Evolutionary conservation across 1,140 invertebrate genomes (phyloP), one percentile per base, ranked within the genome.

Genomic region (Chymomyza costata): DNA sequence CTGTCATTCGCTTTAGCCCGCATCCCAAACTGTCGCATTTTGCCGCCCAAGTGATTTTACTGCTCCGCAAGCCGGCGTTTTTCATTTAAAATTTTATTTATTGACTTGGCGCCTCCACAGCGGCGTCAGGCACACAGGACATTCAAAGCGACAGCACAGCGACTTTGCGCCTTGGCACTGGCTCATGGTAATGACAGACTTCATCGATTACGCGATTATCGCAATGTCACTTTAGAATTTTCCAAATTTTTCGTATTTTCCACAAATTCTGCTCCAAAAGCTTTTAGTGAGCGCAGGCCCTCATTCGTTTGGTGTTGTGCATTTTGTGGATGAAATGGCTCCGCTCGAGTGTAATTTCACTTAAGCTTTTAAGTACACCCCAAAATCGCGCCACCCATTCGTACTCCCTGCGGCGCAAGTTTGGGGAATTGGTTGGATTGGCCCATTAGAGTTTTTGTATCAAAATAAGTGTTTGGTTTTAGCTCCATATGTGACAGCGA

Each of bases 151-250:
- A 13, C 30, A 25, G 21, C 31, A 19, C 28, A 8, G 19, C 19
- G 35, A 21, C 65, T 15, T 11, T 18, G 21, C 21, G 21, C 21
- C 43, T 25, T 41, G 41, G 47, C 35, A 51, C 8, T 25, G 68
- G 56, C 64, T 70, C 71, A 62, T 64, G 71, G 73, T 80, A 80
- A 80, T 80, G 73, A 80, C 73, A 80, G 73, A 73, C 73, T 80
- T 80, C 67, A 80, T 80, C 73, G 73, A 80, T 80, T 80, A 80
- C 73, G 73, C 73, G 73, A 80, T 80, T 80, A 80, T 74, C 64
- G 70, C 69, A 57, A 64, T 80, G 73, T 80, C 73, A 80, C 64
- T 80, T 80, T 80, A 62, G 59, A 71, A 68, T 73, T 67, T 59
- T 64, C 51, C 52, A 64, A 73, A 78, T 67, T 55, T 78, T 71